A percentile compares a stretch with the other conserved stretches of the same genome.
Conservation (phyloP, 92 coral and sea anemone genomes). For the Porites cylindrica region DNA sequence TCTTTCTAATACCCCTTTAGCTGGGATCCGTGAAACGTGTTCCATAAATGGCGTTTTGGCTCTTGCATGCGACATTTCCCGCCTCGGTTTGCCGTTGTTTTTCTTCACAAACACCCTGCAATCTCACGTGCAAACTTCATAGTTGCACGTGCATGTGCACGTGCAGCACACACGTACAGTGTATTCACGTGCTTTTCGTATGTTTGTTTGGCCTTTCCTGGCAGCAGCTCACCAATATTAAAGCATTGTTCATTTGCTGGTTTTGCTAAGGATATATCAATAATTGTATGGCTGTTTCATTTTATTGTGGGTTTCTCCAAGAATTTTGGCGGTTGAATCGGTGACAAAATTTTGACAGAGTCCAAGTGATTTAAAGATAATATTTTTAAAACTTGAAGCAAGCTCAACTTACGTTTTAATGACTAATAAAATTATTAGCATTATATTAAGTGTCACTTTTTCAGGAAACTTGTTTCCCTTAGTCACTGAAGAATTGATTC, state of each 20-base stretch:
- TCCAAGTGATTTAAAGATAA: constrained; percentile 35
- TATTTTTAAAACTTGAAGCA: constrained; percentile 31
- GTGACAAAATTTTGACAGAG: neutral
- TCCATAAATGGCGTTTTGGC: too few relatives aligned
- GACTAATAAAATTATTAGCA: constrained; percentile 22
- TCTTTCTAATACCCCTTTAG: too few relatives aligned
- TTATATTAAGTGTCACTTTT: neutral
- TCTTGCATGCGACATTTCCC: too few relatives aligned
- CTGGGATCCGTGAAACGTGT: too few relatives aligned
- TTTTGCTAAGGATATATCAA: too few relatives aligned
- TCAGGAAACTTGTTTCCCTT: neutral
- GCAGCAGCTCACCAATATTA: too few relatives aligned
- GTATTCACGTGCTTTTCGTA: too few relatives aligned
- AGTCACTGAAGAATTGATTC: neutral
- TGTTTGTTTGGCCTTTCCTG: too few relatives aligned
- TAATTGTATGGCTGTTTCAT: neutral
- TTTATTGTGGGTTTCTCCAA: neutral
- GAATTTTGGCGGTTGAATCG: neutral
- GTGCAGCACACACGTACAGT: too few relatives aligned
- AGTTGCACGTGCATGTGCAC: too few relatives aligned
- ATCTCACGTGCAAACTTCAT: neutral
- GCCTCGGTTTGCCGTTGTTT: neutral
- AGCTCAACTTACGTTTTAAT: constrained; percentile 10
- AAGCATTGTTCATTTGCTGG: too few relatives aligned
- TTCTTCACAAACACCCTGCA: neutral